Conservation (phyloP, 2,113 vertebrate genomes). For the Grus americana region DNA sequence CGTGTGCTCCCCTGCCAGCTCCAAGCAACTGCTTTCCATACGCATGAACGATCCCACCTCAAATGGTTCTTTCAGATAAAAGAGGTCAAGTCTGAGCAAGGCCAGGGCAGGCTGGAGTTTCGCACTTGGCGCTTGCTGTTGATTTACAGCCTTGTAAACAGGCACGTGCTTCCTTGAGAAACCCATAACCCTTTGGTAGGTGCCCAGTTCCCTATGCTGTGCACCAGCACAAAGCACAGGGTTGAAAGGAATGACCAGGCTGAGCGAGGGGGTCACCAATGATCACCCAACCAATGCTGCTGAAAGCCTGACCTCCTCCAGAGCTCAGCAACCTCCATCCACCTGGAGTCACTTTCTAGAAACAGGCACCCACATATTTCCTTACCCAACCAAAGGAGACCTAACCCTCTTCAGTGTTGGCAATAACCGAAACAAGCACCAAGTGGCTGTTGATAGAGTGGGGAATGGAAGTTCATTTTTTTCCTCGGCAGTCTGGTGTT, state of each 20-base stretch:
- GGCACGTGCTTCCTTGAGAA: not conserved
- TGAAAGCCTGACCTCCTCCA: not conserved
- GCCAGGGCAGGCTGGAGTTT: not conserved
- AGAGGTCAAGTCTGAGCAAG: slow-evolving; percentile 18
- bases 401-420: not conserved
- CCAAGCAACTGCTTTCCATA: not conserved
- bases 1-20: not conserved
- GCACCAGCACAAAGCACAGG: not conserved
- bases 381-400: not conserved
- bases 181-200: not conserved
- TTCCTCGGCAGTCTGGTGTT: fast-evolving
- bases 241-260: fast-evolving
- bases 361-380: not conserved
- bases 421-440: fast-evolving
- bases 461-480: not conserved
- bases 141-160: not conserved
- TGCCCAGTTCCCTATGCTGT: fast-evolving
- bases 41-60: not conserved
- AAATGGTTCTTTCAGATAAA: not conserved
- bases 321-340: not conserved
- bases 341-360: not conserved
- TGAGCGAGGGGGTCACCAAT: fast-evolving
- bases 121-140: fast-evolving
- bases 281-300: fast-evolving
- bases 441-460: not conserved